These are phyloP conservation scores for Strigops habroptila DNA, from an alignment of 2,113 vertebrate genomes.

Conservation along the genomic window DNA sequence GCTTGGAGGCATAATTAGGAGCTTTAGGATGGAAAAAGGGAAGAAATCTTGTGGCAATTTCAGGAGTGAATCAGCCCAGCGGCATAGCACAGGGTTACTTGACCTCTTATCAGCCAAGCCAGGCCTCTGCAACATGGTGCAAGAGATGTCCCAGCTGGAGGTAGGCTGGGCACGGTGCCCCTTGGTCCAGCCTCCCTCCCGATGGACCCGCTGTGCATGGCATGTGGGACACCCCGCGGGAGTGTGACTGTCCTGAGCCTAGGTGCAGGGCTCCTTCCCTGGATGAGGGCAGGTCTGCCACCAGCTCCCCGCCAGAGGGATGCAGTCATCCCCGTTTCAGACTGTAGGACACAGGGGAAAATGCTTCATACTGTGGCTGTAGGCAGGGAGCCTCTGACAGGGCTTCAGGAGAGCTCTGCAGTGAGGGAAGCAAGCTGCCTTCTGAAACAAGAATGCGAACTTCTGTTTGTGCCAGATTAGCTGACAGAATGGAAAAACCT, in stretches of 20 bases:
- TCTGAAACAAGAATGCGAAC: neutral
- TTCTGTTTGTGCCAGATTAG: neutral
- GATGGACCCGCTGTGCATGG: accelerated
- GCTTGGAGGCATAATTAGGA: neutral
- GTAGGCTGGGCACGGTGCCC: neutral
- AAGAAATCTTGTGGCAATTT: neutral
- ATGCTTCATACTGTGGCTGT: accelerated
- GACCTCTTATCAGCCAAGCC: neutral
- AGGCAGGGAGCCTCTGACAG: accelerated
- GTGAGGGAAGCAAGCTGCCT: neutral
- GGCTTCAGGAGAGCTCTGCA: neutral
- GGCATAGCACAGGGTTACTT: neutral
- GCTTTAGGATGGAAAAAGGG: neutral
- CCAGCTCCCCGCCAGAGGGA: accelerated
- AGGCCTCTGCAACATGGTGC: accelerated
- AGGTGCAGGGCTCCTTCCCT: neutral
- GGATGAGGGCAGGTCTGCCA: accelerated
- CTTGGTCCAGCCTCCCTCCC: neutral
- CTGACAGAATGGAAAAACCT: neutral
- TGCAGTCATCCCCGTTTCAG: accelerated
- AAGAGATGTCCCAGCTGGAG: too few species aligned
- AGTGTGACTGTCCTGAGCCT: neutral
- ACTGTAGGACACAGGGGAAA: neutral
- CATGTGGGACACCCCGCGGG: accelerated
- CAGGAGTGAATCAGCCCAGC: neutral